phyloP scores from a whole-genome alignment of 2,113 vertebrate genomes.

The Osmerus eperlanus region DNA sequence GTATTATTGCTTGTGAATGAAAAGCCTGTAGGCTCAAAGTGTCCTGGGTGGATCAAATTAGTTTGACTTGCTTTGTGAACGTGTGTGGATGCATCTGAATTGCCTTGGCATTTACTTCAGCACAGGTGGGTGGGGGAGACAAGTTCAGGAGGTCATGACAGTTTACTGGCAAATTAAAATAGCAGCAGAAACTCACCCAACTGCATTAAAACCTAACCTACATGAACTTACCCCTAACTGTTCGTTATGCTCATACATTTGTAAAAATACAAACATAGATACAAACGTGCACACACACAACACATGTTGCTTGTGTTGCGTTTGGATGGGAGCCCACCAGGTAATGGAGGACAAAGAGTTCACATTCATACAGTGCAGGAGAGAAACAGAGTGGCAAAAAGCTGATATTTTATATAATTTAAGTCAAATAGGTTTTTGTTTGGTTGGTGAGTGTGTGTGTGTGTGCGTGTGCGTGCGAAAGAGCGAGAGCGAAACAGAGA shows the following conservation, averaged over 20 bases:
- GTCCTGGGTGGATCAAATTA: neutral
- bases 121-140: neutral
- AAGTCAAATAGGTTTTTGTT: neutral
- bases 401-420: no score
- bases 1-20: slow-evolving; percentile 8
- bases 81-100: neutral
- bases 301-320: no score
- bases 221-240: no score
- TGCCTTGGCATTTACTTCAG: slow-evolving; percentile 1
- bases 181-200: neutral
- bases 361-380: no score
- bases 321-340: no score
- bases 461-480: neutral
- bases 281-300: no score
- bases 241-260: no score
- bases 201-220: no score
- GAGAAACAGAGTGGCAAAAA: no score
- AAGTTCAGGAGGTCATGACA: neutral
- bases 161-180: neutral
- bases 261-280: no score
- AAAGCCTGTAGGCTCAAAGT: slow-evolving; percentile 9
- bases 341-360: no score
- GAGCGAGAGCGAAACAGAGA: neutral
- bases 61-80: slow-evolving; percentile 2
- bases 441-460: neutral